These are phyloP conservation scores for Agrilus planipennis DNA, from an alignment of 1,140 invertebrate species.

Conservation along the genomic window DNA sequence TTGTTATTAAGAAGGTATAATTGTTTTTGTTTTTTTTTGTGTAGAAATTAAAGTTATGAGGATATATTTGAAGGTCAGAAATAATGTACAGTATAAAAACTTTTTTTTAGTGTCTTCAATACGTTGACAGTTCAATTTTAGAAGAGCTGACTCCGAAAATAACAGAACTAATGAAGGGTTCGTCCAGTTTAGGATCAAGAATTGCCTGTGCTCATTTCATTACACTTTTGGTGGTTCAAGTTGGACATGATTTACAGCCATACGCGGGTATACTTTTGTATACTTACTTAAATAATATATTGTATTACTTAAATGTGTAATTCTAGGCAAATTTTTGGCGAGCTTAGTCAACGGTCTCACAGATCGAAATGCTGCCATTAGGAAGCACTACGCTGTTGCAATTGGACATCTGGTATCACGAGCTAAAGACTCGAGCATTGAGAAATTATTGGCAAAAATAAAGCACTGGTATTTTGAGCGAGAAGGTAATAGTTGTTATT, in stretches of 20 bases:
- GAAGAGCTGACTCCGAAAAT: slow-evolving; percentile 70
- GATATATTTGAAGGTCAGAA: neutral
- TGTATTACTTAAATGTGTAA: neutral
- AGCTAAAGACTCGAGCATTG: slow-evolving; percentile 77
- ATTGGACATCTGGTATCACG: slow-evolving; percentile 76
- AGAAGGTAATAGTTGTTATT: slow-evolving; percentile 42
- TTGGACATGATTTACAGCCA: slow-evolving; percentile 46
- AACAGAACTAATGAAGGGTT: slow-evolving; percentile 69
- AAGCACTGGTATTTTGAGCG: slow-evolving; percentile 58
- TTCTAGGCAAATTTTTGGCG: slow-evolving; percentile 60
- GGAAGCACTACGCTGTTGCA: slow-evolving; percentile 70
- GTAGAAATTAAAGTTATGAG: neutral
- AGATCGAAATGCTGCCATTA: slow-evolving; percentile 70
- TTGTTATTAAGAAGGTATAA: too few species aligned
- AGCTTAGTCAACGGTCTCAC: slow-evolving; percentile 65
- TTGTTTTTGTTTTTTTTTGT: too few species aligned
- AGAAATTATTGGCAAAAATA: slow-evolving; percentile 73
- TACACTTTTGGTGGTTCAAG: slow-evolving; percentile 49
- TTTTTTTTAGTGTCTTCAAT: slow-evolving; percentile 63
- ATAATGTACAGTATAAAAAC: slow-evolving; percentile 7
- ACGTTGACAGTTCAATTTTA: slow-evolving; percentile 61
- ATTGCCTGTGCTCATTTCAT: slow-evolving; percentile 77
- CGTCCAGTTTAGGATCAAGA: slow-evolving; percentile 71
- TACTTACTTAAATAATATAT: neutral
- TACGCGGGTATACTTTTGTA: slow-evolving; percentile 39